These are phyloP conservation scores for Thecophora atra DNA, from an alignment of 2,888 invertebrate genomes.

Conservation along the genomic window DNA sequence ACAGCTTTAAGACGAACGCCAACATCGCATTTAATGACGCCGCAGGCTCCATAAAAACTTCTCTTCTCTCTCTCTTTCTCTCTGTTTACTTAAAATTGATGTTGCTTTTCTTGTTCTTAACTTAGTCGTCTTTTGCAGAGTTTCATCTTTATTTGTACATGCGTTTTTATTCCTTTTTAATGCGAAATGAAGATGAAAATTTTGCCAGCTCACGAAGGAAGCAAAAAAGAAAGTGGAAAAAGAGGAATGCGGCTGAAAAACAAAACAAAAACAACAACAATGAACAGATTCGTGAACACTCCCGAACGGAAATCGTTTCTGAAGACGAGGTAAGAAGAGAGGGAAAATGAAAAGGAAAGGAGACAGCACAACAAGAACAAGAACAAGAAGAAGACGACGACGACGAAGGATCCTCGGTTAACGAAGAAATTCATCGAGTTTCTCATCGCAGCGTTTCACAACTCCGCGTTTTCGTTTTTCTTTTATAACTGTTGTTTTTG, in stretches of 20 bases:
- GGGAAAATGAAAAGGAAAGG: too few relatives aligned
- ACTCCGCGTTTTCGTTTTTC: too few relatives aligned
- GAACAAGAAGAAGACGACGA: too few relatives aligned
- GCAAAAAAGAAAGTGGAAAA: neutral
- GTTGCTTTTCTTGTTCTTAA: neutral
- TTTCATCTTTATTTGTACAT: neutral
- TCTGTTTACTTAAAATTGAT: neutral
- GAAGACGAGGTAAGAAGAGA: neutral
- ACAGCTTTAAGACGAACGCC: slow-evolving; percentile 12
- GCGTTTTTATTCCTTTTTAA: too few relatives aligned
- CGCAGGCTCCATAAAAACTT: neutral
- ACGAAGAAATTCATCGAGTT: too few relatives aligned
- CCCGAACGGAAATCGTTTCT: slow-evolving; percentile 8
- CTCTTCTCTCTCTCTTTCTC: neutral
- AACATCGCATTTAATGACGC: neutral
- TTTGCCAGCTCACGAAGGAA: neutral
- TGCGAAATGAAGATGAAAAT: slow-evolving; percentile 23
- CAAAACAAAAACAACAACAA: slow-evolving; percentile 9
- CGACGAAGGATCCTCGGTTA: too few relatives aligned
- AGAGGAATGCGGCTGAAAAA: neutral
- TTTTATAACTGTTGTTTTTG: too few relatives aligned
- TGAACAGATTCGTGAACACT: neutral
- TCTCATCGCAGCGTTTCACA: too few relatives aligned
- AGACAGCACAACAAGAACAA: too few relatives aligned
- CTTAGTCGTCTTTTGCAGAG: neutral